These are phyloP conservation scores for Venusia cambrica DNA, from an alignment of 2,888 invertebrate species.

Conservation along the genomic window DNA sequence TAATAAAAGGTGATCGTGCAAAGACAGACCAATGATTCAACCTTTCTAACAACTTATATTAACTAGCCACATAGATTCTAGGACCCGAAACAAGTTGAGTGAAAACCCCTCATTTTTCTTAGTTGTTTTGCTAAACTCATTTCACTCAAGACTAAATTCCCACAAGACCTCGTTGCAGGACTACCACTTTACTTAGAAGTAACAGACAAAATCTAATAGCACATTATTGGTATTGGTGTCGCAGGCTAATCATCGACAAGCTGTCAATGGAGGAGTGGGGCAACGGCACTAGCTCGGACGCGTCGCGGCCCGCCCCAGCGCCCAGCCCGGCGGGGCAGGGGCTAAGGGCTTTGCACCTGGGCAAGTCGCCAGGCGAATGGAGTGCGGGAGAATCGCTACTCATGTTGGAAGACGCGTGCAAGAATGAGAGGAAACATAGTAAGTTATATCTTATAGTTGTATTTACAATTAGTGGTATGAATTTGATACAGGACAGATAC, in stretches of 20 bases:
- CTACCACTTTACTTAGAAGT: too few species aligned
- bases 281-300: conserved; percentile 43
- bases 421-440: conserved; percentile 73
- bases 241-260: conserved; percentile 75
- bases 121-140: too few species aligned
- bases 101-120: too few species aligned
- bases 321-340: conserved; percentile 27
- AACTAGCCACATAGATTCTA: too few species aligned
- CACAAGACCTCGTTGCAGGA: too few species aligned
- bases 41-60: too few species aligned
- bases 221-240: conserved; percentile 17
- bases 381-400: conserved; percentile 72
- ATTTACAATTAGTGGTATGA: too few species aligned
- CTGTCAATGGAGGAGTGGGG: conserved; percentile 60
- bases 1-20: too few species aligned
- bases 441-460: conserved; percentile 27
- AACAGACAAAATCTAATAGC: conserved; percentile 15
- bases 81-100: too few species aligned
- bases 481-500: too few species aligned
- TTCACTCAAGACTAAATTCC: too few species aligned
- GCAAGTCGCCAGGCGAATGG: conserved; percentile 75
- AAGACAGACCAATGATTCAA: too few species aligned
- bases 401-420: conserved; percentile 74
- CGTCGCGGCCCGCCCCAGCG: conserved; percentile 30
- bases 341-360: conserved; percentile 56